Base-by-base conservation (phyloP, 2,113 vertebrate species). In the Ophthalmolycus amberensis region DNA sequence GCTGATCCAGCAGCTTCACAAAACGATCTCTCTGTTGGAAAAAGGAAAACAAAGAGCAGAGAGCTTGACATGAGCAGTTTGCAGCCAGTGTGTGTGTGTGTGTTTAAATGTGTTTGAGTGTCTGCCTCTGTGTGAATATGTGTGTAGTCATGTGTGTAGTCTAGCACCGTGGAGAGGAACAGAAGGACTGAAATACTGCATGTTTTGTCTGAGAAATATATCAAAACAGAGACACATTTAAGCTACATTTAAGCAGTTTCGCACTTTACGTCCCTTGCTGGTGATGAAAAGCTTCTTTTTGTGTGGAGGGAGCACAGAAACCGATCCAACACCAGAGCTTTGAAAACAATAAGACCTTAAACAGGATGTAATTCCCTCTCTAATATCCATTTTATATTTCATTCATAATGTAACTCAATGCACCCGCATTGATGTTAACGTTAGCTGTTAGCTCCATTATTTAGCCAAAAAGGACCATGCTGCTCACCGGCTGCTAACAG, bases 1-100 rank as follows among this genome's bases (percentile, higher is more conserved):
- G 95, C 89, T 99, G 98, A 93, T 99, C 98, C 93, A 99, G 92
- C 50, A 99, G 96, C 92, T 98, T 98, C 44, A 99, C 97, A 84
- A 99, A 99, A 54, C 97, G 95, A 78, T 99, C 98, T 93, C 96
- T 98, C 98, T 93, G 90, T 80, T 58, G 32, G 34, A 77, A 50
- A 68, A 15, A 72, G 42, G 42, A 64, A 59, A 66, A 62, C 15
- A 72, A 52, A 73, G 62, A 44, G 37, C 40, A 64, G n/a, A 56
- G 10, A n/a, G 42, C 20, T 37, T 32, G 54, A 72, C 38, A 9
- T 11, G 42, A 38, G 15, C 68, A 22, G n/a, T 66, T 10, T 56
- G 42, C 54, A 12, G 82, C 29, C 34, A 63, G 14, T 7, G 37
- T 12, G 56, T 42, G 25, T 54, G 56, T 42, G 25, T 54, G 15